Evolutionary conservation across 2,113 vertebrate species (phyloP).

Genomic region (Lipotes vexillifer): DNA sequence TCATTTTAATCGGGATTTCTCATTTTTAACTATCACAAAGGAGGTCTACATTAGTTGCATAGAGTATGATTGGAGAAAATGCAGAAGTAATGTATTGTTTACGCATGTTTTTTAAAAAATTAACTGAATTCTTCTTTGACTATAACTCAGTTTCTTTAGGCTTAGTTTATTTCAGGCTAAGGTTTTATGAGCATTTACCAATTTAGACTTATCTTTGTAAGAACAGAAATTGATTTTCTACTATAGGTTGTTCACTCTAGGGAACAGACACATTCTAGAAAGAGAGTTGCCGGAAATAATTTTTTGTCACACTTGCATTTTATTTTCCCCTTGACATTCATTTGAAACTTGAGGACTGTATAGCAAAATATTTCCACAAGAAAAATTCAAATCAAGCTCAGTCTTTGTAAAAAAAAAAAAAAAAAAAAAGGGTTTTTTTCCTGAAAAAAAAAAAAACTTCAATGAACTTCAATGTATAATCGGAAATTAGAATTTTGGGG

Average conservation of each 20-base stretch:
- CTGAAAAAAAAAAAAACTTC: not conserved
- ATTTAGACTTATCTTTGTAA: constrained; percentile 43
- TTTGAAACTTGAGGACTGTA: not conserved
- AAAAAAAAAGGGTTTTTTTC: not conserved
- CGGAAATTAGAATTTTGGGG: not conserved
- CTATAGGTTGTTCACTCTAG: constrained; percentile 39
- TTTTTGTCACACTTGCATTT: constrained; percentile 21
- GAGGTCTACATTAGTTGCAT: not conserved
- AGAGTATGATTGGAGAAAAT: not conserved
- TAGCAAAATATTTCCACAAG: not conserved
- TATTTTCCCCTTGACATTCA: not conserved
- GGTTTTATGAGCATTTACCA: constrained; percentile 21
- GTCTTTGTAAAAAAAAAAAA: not conserved
- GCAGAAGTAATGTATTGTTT: not conserved
- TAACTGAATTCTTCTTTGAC: not conserved
- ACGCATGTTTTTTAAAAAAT: not conserved
- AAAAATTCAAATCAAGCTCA: not conserved
- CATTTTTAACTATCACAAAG: not conserved
- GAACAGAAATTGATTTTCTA: constrained; percentile 62
- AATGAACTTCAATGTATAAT: not conserved
- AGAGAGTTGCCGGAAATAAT: not conserved
- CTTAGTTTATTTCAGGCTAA: constrained; percentile 43
- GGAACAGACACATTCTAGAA: constrained; percentile 32
- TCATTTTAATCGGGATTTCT: not conserved
- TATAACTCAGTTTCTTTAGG: not conserved